Conservation (phyloP, 2,113 vertebrate genomes). For the Pyrgilauda ruficollis region DNA sequence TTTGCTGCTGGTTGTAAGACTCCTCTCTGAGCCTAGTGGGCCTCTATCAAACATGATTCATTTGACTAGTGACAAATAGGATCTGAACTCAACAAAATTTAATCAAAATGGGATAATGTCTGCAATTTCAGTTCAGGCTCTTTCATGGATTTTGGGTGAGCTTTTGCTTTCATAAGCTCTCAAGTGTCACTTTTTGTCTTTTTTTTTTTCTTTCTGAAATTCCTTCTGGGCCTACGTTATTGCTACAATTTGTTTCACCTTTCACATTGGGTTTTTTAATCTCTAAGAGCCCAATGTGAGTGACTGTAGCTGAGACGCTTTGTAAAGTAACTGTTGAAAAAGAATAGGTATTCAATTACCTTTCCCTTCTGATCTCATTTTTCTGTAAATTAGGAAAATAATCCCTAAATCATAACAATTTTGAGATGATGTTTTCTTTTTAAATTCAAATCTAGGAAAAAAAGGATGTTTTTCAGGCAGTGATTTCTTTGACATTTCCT, state of each 20-base stretch:
- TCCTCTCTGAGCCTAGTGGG: background rate
- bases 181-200: background rate
- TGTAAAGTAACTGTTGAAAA: background rate
- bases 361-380: background rate
- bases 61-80: constrained; percentile 36
- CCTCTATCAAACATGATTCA: background rate
- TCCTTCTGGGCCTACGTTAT: background rate
- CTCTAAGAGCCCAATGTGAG: background rate
- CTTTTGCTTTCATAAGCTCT: constrained; percentile 1
- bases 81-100: constrained; percentile 15
- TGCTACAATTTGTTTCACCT: constrained; percentile 13
- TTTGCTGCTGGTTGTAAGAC: background rate
- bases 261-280: background rate
- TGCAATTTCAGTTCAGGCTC: constrained; percentile 7
- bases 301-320: background rate
- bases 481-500: background rate
- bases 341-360: background rate
- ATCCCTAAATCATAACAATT: background rate
- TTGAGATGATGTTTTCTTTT: background rate
- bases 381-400: background rate
- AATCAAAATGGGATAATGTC: constrained; percentile 33
- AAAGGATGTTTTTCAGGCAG: background rate
- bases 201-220: background rate
- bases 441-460: background rate
- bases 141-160: background rate